Base-by-base conservation (phyloP, 2,797 vertebrate species). In the Spinibarbus caldwelli region DNA sequence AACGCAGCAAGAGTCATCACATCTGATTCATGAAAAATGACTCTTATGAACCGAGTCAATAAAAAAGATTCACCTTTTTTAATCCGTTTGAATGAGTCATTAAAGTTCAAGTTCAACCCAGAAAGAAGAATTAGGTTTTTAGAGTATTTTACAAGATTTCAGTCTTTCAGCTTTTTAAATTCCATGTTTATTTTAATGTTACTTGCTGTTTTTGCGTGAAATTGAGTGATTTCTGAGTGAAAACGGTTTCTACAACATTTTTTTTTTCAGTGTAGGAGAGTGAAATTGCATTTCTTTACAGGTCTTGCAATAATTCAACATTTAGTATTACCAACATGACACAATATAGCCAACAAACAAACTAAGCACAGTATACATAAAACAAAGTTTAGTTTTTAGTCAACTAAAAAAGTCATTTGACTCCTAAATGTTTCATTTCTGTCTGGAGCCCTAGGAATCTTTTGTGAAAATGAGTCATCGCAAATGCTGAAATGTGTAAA, bases 381-480 rank as follows among this genome's bases (percentile, higher is more conserved):
- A n/a, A 26, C 21, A 54, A 54, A 54, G n/a, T n/a, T n/a, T n/a
- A n/a, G n/a, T n/a, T n/a, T n/a, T 59, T 59, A 29, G 54, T 59
- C 23, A 78, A 2, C 23, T 29, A 64, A 79, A 79, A 64, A 66
- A 79, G 19, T 66, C 0, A 66, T 66, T 79, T 72, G 7, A 38
- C 23, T 45, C 62, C 78, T 78, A 36, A 68, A 80, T n/a, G 62
- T 80, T 80, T 49, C 7, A 67, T 80, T 36, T 64, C 68, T 67
- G 19, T 66, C 26, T 80, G 43, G 4, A 66, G 29, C 41, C 43
- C 57, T 21, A 31, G 59, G 31, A 78, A 31, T 78, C 21, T 78
- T 66, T 59, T 76, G 14, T 21, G 45, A 78, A 41, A 59, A 70
- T 71, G 26, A 78, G 19, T 67, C 47, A 57, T 80, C 49, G 73